Base-by-base conservation (phyloP, 2,797 vertebrate genomes). In the Propithecus deckenii region DNA sequence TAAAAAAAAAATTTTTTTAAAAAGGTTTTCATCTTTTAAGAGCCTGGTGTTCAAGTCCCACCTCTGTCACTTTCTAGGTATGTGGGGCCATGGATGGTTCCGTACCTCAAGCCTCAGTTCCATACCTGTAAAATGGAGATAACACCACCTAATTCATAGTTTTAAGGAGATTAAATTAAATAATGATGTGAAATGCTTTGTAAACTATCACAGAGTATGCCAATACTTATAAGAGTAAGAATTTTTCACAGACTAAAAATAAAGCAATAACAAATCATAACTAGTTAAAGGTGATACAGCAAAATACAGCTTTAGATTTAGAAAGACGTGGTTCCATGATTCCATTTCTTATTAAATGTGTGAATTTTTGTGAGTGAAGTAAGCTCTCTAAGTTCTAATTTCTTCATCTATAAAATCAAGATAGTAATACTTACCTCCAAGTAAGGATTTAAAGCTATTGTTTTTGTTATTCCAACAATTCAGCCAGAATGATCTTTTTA, bases 341-440 rank as follows among this genome's bases (percentile, higher is more conserved):
- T 90, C 81, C 3, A 85, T 30, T 55, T 74, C 52, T 72, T 74
- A 85, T 55, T 41, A 88, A 75, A 63, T 65, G 7, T 67, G 59
- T 81, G 22, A 67, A 63, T 55, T 86, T 87, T 61, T 93, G n/a
- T 86, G 28, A 91, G 71, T 69, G 59, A 74, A 95, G 6, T 75
- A 80, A 90, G 59, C 18, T 72, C 75, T 38, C 41, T 18, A 69
- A 90, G 25, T 85, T 78, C 38, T 61, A 81, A 35, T 88, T 78
- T 97, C 52, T 59, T 75, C 72, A 89, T 85, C 87, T 74, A 20
- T 71, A 96, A 94, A 96, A 72, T 87, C 18, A 84, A 93, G 84
- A 86, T 48, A 91, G 67, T 92, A 94, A 81, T 69, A 93, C 20
- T 55, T 79, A 74, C 48, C 43, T 95, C 61, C 71, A 52, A 94